Conservation (phyloP, 2,797 vertebrate genomes). For the Gymnoscopelus microlampas region DNA sequence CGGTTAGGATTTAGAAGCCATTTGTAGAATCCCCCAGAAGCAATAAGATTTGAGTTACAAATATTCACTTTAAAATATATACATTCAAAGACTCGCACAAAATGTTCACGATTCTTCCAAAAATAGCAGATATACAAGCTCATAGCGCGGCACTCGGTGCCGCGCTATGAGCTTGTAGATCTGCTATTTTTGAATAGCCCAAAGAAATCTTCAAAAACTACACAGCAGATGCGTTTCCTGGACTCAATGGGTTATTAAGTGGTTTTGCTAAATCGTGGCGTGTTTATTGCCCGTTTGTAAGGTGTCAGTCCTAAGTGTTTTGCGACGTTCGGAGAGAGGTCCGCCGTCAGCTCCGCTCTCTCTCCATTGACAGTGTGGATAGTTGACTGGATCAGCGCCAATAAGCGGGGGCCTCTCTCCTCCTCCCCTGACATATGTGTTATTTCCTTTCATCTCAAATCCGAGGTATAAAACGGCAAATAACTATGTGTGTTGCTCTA, state of each 20-base stretch:
- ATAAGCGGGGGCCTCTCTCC: constrained; percentile 8
- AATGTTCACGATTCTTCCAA: too few species aligned
- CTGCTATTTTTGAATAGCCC: not conserved
- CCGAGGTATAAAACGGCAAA: not conserved
- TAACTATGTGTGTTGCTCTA: not conserved
- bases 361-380: constrained; percentile 29
- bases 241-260: too few species aligned
- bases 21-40: too few species aligned
- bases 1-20: too few species aligned
- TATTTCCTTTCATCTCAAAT: constrained; percentile 30
- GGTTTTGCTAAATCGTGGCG: not conserved
- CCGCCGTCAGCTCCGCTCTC: constrained; percentile 42
- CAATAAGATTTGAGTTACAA: too few species aligned
- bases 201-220: constrained; percentile 13
- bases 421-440: constrained; percentile 18
- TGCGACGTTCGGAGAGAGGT: constrained; percentile 42
- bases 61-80: too few species aligned
- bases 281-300: constrained; percentile 45
- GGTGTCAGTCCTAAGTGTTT: constrained; percentile 39
- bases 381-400: constrained; percentile 45
- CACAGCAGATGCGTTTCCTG: too few species aligned
- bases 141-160: too few species aligned
- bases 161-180: too few species aligned
- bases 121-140: too few species aligned
- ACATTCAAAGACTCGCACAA: too few species aligned